Conservation (phyloP, 2,888 invertebrate genomes). For the Cantharis rustica region DNA sequence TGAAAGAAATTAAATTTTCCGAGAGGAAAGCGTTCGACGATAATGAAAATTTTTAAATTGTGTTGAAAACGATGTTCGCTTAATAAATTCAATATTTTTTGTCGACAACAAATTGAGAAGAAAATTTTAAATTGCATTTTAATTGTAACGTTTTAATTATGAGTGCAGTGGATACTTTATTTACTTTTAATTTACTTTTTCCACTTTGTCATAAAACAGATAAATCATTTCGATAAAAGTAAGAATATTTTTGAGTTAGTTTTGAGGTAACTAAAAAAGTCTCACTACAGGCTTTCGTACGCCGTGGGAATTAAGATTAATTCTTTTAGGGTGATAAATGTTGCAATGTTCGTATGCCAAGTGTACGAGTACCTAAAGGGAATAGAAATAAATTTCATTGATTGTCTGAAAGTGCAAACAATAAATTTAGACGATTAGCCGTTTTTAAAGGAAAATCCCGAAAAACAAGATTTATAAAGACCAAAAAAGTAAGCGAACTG, state of each 20-base stretch:
- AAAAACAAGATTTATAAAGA: background rate
- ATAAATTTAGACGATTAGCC: constrained; percentile 2
- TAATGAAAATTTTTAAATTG: background rate
- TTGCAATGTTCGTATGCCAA: constrained; percentile 11
- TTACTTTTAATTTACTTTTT: background rate
- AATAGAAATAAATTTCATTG: constrained; percentile 17
- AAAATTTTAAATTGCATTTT: background rate
- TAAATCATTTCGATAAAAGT: background rate
- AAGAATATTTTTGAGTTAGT: background rate
- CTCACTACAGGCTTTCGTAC: constrained; percentile 20
- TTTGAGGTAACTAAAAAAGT: constrained; percentile 8
- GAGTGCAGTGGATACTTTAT: too few species aligned
- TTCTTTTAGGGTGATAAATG: constrained; percentile 24
- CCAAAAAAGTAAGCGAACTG: background rate
- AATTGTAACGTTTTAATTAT: background rate
- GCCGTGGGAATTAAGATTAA: constrained; percentile 17
- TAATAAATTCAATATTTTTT: background rate
- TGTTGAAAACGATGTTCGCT: background rate
- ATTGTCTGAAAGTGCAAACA: constrained; percentile 9
- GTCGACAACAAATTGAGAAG: background rate
- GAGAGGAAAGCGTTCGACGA: background rate
- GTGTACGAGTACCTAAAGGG: constrained; percentile 15
- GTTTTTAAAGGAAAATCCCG: background rate
- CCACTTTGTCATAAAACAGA: background rate
- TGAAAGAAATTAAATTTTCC: background rate